These are phyloP conservation scores for Conistra vaccinii DNA, from an alignment of 2,888 invertebrate genomes.

Conservation along the genomic window DNA sequence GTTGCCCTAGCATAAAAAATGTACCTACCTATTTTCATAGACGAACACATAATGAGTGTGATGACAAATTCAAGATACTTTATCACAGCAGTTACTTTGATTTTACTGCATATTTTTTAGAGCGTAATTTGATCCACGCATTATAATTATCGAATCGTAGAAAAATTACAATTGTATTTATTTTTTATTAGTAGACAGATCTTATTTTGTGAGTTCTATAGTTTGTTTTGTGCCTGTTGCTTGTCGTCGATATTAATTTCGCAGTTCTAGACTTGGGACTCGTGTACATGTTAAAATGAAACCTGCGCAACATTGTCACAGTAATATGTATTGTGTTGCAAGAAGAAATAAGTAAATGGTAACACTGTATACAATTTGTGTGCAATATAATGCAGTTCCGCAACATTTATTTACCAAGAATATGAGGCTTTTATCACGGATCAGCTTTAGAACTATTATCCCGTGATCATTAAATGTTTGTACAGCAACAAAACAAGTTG, in stretches of 20 bases:
- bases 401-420: conserved; percentile 3
- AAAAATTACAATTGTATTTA: conserved; percentile 66
- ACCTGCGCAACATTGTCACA: neutral
- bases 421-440: conserved; percentile 2
- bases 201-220: conserved; percentile 55
- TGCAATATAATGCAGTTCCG: neutral
- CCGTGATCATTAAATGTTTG: conserved; percentile 10
- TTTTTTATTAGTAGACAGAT: conserved; percentile 59
- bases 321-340: neutral
- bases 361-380: neutral
- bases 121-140: neutral
- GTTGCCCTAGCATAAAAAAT: conserved; percentile 22
- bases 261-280: neutral
- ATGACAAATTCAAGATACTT: conserved; percentile 42
- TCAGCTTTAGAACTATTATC: conserved; percentile 15
- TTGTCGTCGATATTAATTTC: conserved; percentile 10
- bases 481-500: conserved; percentile 13
- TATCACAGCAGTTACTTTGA: conserved; percentile 19
- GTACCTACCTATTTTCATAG: conserved; percentile 51
- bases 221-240: conserved; percentile 21
- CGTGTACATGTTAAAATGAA: neutral
- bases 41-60: conserved; percentile 32
- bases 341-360: neutral
- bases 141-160: conserved; percentile 42
- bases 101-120: conserved; percentile 5